These are phyloP conservation scores for Aldabrachelys gigantea DNA, from an alignment of 2,113 vertebrate species.

Conservation along the genomic window DNA sequence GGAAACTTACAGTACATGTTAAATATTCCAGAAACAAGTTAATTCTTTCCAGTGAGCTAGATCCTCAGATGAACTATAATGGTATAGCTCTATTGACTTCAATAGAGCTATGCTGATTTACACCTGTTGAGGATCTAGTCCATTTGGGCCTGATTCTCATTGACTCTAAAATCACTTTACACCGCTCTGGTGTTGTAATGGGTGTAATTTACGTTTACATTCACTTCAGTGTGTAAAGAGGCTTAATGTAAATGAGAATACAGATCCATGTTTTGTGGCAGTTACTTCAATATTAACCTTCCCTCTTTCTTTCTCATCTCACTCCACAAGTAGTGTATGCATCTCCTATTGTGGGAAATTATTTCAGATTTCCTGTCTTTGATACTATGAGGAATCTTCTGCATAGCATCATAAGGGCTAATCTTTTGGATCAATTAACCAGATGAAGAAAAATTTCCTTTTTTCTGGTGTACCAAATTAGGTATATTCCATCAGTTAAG, in stretches of 20 bases:
- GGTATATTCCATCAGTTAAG: not conserved
- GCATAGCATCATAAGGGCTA: not conserved
- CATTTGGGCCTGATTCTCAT: not conserved
- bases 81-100: not conserved
- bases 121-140: not conserved
- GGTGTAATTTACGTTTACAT: not conserved
- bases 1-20: not conserved
- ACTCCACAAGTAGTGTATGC: not conserved
- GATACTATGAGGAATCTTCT: not conserved
- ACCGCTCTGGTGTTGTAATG: not conserved
- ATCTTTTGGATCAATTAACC: not conserved
- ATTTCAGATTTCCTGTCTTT: not conserved
- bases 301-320: not conserved
- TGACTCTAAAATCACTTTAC: not conserved
- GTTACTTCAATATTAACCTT: not conserved
- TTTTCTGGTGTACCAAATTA: not conserved
- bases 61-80: not conserved
- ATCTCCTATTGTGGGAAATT: not conserved
- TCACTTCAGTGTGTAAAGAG: not conserved
- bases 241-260: not conserved
- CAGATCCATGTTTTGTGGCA: not conserved
- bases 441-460: not conserved
- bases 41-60: not conserved
- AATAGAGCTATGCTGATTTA: not conserved
- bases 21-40: not conserved